A percentile compares a stretch with the other conserved stretches of the same genome.
phyloP scores from a whole-genome alignment of 1,140 invertebrate species.

The Mercenaria mercenaria region DNA sequence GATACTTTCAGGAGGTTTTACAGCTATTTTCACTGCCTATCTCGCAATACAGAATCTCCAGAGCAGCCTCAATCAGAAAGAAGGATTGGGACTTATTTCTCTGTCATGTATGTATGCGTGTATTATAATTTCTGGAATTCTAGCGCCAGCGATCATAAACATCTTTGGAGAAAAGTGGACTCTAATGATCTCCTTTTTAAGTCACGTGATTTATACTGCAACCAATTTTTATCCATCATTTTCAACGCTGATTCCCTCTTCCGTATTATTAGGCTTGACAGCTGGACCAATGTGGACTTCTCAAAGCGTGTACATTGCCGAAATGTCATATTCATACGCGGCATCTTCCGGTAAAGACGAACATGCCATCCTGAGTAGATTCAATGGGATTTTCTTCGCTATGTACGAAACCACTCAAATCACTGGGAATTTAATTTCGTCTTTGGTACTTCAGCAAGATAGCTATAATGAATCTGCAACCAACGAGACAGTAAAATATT shows the following conservation, averaged over 20 bases:
- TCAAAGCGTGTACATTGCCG: conserved; percentile 70
- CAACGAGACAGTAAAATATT: conserved; percentile 43
- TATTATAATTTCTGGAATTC: conserved; percentile 71
- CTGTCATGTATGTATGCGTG: conserved; percentile 72
- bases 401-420: conserved; percentile 75
- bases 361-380: conserved; percentile 69
- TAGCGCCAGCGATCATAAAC: conserved; percentile 74
- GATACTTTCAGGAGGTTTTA: conserved; percentile 71
- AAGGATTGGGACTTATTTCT: conserved; percentile 70
- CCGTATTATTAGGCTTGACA: conserved; percentile 73
- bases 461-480: conserved; percentile 22
- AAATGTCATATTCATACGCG: conserved; percentile 55
- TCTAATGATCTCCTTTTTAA: conserved; percentile 64
- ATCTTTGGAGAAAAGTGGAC: conserved; percentile 74
- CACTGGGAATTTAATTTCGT: conserved; percentile 75
- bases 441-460: conserved; percentile 67
- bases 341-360: conserved; percentile 24
- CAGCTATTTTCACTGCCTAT: conserved; percentile 78
- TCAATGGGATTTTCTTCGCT: conserved; percentile 77
- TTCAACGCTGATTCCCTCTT: conserved; percentile 74
- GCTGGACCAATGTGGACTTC: conserved; percentile 78
- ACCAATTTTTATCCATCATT: conserved; percentile 86
- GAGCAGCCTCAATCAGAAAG: conserved; percentile 80
- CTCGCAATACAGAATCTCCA: conserved; percentile 81
- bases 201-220: conserved; percentile 76